These are phyloP conservation scores for Bergia sp. DNA, from an alignment of 92 coral and sea anemone species.

Conservation along the genomic window DNA sequence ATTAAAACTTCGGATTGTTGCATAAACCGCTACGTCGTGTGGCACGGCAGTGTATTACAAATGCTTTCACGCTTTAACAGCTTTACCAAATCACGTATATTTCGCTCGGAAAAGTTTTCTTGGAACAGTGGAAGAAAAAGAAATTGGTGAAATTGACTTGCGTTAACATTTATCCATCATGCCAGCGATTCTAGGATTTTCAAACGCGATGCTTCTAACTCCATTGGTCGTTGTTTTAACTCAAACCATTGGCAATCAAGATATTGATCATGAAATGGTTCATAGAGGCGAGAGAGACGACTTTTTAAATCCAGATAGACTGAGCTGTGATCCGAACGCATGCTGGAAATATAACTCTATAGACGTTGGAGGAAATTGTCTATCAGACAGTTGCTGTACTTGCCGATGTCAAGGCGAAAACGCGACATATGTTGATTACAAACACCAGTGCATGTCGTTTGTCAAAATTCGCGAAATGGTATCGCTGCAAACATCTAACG, in stretches of 20 bases:
- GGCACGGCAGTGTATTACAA: no score
- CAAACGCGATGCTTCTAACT: background rate
- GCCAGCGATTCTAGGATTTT: background rate
- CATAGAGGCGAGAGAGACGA: background rate
- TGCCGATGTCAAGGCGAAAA: background rate
- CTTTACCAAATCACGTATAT: no score
- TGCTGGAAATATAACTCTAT: background rate
- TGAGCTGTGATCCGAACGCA: background rate
- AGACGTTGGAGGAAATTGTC: background rate
- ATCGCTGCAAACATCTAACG: background rate
- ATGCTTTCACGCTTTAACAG: no score
- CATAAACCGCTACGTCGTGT: no score
- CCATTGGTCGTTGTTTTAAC: background rate
- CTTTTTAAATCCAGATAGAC: constrained; percentile 4
- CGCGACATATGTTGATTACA: background rate
- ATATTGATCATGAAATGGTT: background rate
- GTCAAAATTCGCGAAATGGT: background rate
- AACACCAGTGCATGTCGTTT: background rate
- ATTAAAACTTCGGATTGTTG: no score
- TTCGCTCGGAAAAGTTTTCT: no score
- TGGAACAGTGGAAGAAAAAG: no score
- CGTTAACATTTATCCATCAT: no score
- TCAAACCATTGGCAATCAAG: background rate
- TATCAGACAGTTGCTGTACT: background rate
- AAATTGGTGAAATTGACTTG: no score